These are phyloP conservation scores for Pterocles orientalis DNA, from an alignment of 2,113 vertebrate genomes.

Conservation along the genomic window DNA sequence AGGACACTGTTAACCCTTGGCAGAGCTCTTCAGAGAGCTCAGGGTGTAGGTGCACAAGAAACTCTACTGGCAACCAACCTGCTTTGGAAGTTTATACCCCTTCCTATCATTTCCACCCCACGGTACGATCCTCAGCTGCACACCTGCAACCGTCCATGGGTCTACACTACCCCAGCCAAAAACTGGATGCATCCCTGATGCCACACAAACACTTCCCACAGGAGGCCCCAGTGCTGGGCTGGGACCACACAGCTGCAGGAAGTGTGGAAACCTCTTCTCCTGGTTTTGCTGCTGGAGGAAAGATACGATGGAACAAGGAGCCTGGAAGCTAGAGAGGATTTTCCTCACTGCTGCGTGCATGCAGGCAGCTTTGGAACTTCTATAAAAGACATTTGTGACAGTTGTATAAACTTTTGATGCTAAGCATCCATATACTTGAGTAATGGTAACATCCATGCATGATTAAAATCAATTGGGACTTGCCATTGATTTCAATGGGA, in stretches of 20 bases:
- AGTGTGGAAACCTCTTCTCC: not conserved
- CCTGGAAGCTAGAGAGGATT: not conserved
- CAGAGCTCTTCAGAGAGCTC: not conserved
- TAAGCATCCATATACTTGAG: not conserved
- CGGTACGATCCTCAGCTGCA: not conserved
- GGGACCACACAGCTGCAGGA: not conserved
- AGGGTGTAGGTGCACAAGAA: not conserved
- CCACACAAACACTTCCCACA: not conserved
- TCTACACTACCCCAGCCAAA: not conserved
- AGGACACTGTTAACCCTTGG: not conserved
- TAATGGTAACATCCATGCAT: not conserved
- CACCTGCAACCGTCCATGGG: accelerated
- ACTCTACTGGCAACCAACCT: not conserved
- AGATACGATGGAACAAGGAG: not conserved
- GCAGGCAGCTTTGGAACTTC: not conserved
- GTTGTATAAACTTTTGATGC: not conserved
- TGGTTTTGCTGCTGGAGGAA: not conserved
- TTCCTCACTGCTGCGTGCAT: not conserved
- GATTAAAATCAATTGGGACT: not conserved
- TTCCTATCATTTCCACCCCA: not conserved
- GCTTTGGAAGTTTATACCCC: not conserved
- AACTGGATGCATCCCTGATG: not conserved
- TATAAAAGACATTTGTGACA: not conserved
- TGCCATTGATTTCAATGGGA: constrained; percentile 2
- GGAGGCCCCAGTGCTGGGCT: not conserved